phyloP scores from a whole-genome alignment of 2,888 invertebrate genomes.

The Pandemis cinnamomeana region DNA sequence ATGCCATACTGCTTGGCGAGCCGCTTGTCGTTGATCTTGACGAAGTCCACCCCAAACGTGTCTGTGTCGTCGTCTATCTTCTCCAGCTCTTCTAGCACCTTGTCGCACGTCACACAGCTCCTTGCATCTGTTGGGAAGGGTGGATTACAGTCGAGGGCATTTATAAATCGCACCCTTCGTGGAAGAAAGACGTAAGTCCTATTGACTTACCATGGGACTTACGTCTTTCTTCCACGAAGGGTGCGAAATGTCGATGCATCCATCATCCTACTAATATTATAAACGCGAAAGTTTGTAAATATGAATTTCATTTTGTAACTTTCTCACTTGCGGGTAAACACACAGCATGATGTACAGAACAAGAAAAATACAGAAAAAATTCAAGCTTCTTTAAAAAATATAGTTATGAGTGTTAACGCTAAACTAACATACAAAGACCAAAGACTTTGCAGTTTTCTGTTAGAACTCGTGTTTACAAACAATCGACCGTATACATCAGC shows the following conservation, averaged over 20 bases:
- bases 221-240: too few species aligned
- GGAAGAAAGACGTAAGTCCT: too few species aligned
- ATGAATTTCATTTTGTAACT: too few species aligned
- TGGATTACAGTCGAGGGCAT: too few species aligned
- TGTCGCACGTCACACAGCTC: constrained; percentile 96
- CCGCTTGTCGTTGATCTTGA: constrained; percentile 98
- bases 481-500: not conserved
- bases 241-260: too few species aligned
- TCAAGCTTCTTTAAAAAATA: not conserved
- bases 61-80: constrained; percentile 98
- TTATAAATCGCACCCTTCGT: too few species aligned
- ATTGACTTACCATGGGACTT: too few species aligned
- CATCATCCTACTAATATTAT: too few species aligned
- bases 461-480: constrained; percentile 7
- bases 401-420: not conserved
- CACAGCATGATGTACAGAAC: too few species aligned
- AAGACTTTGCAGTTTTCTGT: constrained; percentile 3
- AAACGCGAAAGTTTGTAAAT: too few species aligned
- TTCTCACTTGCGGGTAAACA: too few species aligned
- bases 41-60: constrained; percentile 97
- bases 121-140: constrained; percentile 88
- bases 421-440: not conserved
- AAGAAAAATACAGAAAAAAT: too few species aligned
- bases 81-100: constrained; percentile 95
- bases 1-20: constrained; percentile 98